phyloP scores from a whole-genome alignment of 2,797 vertebrate genomes.

The Saxicola maurus region DNA sequence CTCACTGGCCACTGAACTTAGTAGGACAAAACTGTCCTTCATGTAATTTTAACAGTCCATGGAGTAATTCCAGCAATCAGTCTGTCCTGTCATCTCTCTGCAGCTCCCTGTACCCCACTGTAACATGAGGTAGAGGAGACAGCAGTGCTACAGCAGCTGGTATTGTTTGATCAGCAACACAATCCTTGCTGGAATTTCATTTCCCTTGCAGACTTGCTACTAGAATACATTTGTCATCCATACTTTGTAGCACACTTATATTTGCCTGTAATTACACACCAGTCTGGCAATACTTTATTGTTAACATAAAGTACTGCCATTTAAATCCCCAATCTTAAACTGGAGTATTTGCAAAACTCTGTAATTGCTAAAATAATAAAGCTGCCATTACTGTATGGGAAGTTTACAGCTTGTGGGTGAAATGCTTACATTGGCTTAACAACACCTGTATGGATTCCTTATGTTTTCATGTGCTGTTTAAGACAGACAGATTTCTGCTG shows the following conservation, averaged over 20 bases:
- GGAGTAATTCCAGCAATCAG: neutral
- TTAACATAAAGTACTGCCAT: slow-evolving; percentile 37
- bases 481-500: neutral
- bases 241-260: slow-evolving; percentile 28
- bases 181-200: slow-evolving; percentile 38
- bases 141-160: neutral
- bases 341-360: slow-evolving; percentile 27
- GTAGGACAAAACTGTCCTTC: neutral
- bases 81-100: neutral
- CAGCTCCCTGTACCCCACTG: neutral
- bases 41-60: neutral
- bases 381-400: neutral
- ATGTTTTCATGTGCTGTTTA: neutral
- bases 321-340: slow-evolving; percentile 12
- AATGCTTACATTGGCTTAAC: neutral
- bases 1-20: neutral
- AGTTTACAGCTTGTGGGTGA: slow-evolving; percentile 6
- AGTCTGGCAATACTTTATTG: slow-evolving; percentile 41
- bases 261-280: slow-evolving; percentile 49
- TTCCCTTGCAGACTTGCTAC: slow-evolving; percentile 26
- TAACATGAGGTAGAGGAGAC: neutral
- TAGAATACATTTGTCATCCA: slow-evolving; percentile 41
- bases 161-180: slow-evolving; percentile 35
- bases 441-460: neutral
- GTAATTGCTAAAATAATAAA: slow-evolving; percentile 46